Conservation (phyloP, 1,140 invertebrate genomes). For the Drosophila auraria region DNA sequence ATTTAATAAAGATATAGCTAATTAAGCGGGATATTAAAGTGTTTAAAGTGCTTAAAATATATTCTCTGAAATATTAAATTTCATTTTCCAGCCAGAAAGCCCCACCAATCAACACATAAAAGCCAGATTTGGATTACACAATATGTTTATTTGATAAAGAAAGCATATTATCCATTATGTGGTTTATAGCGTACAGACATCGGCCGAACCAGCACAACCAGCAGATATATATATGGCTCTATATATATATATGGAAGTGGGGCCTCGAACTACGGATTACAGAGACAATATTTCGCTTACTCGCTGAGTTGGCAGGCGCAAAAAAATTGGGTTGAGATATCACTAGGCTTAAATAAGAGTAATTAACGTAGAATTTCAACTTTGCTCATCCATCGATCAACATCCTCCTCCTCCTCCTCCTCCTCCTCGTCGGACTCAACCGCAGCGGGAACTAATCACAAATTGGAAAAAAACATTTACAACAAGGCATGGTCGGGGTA, state of each 20-base stretch:
- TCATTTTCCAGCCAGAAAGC: background rate
- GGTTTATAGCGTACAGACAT: slow-evolving; percentile 27
- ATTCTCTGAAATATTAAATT: too few species aligned
- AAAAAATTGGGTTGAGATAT: slow-evolving; percentile 48
- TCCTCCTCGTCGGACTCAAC: background rate
- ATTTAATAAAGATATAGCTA: too few species aligned
- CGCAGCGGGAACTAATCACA: slow-evolving; percentile 49
- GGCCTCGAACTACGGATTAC: slow-evolving; percentile 9
- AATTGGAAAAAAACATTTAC: slow-evolving; percentile 49
- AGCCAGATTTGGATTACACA: slow-evolving; percentile 25
- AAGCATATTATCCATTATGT: slow-evolving; percentile 52
- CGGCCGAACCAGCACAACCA: slow-evolving; percentile 17
- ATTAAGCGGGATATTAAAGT: too few species aligned
- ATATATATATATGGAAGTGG: slow-evolving; percentile 30
- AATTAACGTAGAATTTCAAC: slow-evolving; percentile 42
- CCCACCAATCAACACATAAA: background rate
- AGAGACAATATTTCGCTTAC: slow-evolving; percentile 35
- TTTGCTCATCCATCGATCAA: slow-evolving; percentile 2
- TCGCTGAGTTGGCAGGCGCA: slow-evolving; percentile 46
- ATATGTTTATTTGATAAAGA: slow-evolving; percentile 57
- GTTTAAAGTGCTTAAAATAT: too few species aligned
- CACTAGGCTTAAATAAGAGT: slow-evolving; percentile 56
- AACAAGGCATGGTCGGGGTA: slow-evolving; percentile 3
- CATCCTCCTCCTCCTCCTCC: background rate
- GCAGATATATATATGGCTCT: slow-evolving; percentile 22